Base-by-base conservation (phyloP, 2,888 invertebrate genomes). In the Desoria tigrina region DNA sequence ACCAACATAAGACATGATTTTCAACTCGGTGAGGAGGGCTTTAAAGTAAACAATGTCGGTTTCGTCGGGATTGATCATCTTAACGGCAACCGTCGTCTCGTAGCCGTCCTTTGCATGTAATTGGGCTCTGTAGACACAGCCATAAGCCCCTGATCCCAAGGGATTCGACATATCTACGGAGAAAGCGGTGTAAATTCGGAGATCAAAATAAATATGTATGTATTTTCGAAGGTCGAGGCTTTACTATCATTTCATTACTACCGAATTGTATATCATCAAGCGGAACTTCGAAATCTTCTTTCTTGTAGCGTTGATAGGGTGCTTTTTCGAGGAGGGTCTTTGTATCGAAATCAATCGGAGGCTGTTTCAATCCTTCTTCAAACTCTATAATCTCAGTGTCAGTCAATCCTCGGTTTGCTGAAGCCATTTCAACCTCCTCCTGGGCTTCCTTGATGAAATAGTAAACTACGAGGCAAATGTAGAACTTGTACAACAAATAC, bases 1-100 rank as follows among this genome's bases (percentile, higher is more conserved):
- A 42, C 66, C 66, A 37, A 70, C 45, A 37, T 56, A 65, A 14
- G 58, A 60, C 69, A 70, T 70, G 11, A 70, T 55, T 39, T 70
- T 70, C 45, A 70, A 42, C 32, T 70, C 69, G 11, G 65, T 45
- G 1, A 70, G 28, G 16, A 70, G 42, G 2, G 69, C 66, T 51
- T 70, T 70, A 42, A 69, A 69, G 18, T 58, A 58, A 4, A 51
- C 24, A 6, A 65, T 62, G 32, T 70, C 66, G 24, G 57, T 18
- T 1, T 59, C 14, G 1, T 55, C 61, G 18, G 61, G 60, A 39
- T 70, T 51, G 9, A 60, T 49, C 1, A 61, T 70, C 60, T 70
- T 70, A 2, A 66, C 62, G 21, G 69, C 69, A 4, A 62, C 56
- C 9, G 50, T 50, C 4, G 27, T 27, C 14, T 45, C 42, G 2